A percentile compares a stretch with the other conserved stretches of the same genome.
These are phyloP conservation scores for Upupa epops DNA, from an alignment of 2,113 vertebrate genomes.

Conservation along the genomic window DNA sequence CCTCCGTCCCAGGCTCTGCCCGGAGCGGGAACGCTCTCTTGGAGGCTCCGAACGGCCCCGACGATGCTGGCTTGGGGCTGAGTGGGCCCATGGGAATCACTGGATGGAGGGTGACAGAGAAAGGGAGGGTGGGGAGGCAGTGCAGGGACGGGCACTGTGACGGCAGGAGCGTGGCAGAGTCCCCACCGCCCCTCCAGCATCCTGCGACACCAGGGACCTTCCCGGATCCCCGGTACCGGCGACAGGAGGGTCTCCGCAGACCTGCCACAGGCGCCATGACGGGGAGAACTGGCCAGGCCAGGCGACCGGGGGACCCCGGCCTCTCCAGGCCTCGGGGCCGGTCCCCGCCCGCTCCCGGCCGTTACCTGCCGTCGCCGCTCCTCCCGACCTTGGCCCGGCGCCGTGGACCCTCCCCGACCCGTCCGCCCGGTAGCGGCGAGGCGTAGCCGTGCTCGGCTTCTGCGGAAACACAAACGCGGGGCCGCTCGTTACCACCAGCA, in stretches of 20 bases:
- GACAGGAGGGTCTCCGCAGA: background rate
- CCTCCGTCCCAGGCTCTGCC: background rate
- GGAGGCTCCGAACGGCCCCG: background rate
- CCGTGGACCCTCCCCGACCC: conserved; percentile 86
- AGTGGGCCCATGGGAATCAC: background rate
- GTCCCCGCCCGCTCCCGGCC: background rate
- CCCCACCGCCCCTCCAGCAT: background rate
- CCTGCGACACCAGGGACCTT: background rate
- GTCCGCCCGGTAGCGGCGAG: conserved; percentile 83
- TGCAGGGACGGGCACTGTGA: background rate
- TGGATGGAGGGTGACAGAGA: background rate
- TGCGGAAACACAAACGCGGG: conserved; percentile 68
- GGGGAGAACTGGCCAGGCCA: too few relatives aligned
- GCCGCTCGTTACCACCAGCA: background rate
- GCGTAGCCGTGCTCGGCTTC: conserved; percentile 96
- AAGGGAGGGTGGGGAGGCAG: background rate
- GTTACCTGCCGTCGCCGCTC: conserved; percentile 79
- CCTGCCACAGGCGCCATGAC: background rate
- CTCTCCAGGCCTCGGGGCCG: background rate
- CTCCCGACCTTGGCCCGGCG: conserved; percentile 89
- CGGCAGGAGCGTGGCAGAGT: background rate
- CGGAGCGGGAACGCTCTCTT: background rate
- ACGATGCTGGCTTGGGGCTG: accelerated
- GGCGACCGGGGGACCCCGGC: background rate
- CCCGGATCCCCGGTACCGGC: background rate